These are phyloP conservation scores for Antechinus stuartii DNA, from an alignment of 2,113 vertebrate species.

Conservation along the genomic window DNA sequence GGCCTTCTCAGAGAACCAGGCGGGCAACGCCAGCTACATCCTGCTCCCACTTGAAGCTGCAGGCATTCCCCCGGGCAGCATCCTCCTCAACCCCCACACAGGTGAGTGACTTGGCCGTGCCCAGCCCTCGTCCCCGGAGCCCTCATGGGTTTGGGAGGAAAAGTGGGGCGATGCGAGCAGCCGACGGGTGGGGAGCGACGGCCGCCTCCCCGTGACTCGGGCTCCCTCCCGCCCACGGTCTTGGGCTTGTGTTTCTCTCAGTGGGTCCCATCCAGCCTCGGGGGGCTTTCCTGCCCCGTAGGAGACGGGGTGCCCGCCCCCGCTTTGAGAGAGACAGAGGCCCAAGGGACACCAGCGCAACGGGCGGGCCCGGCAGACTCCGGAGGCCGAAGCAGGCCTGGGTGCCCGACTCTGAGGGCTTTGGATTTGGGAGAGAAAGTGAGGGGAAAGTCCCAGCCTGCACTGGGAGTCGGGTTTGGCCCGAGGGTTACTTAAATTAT, in stretches of 20 bases:
- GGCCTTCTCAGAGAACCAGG: constrained; percentile 86
- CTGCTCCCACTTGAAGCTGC: constrained; percentile 91
- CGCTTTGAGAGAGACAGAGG: background rate
- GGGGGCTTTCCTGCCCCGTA: background rate
- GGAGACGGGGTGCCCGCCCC: background rate
- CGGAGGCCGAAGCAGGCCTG: no score
- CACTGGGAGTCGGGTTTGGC: constrained; percentile 11
- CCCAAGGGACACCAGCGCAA: background rate
- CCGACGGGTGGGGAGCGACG: background rate
- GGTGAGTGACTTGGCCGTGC: constrained; percentile 83
- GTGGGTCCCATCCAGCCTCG: no score
- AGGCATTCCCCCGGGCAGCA: constrained; percentile 95
- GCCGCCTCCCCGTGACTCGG: background rate
- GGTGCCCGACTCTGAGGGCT: background rate
- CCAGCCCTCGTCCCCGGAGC: background rate
- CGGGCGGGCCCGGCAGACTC: no score
- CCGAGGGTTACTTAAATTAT: constrained; percentile 1
- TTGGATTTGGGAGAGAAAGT: background rate
- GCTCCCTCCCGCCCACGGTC: background rate
- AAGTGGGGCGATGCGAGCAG: background rate
- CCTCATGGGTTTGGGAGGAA: background rate
- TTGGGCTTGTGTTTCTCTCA: no score
- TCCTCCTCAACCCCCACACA: constrained; percentile 96
- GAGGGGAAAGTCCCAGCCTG: background rate
- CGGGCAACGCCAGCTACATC: constrained; percentile 90